These are phyloP conservation scores for Diadema setosum DNA, from an alignment of 35 echinoderm and acorn worm species.

Conservation along the genomic window DNA sequence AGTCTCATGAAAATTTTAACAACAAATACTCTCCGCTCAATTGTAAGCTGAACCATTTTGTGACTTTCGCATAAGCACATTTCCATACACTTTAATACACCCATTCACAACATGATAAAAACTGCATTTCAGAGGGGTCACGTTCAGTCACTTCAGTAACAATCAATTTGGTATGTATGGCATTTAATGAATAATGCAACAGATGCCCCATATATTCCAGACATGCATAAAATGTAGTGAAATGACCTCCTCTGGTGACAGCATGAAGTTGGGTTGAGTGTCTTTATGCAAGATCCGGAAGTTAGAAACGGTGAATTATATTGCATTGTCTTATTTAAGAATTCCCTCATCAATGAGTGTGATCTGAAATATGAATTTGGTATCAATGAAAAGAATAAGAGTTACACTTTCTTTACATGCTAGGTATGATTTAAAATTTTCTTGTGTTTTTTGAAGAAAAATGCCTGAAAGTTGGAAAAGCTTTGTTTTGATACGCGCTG, in stretches of 20 bases:
- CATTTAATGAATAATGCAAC: conserved; percentile 1
- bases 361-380: not conserved
- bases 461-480: not conserved
- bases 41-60: no score
- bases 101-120: no score
- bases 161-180: no score
- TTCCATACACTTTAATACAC: not conserved
- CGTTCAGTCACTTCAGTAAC: no score
- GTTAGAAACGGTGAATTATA: not conserved
- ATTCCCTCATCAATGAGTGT: not conserved
- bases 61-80: no score
- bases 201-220: not conserved
- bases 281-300: no score
- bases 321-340: not conserved
- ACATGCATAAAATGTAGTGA: not conserved
- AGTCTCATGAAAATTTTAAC: not conserved
- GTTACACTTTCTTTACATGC: conserved; percentile 2
- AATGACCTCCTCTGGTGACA: not conserved
- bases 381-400: not conserved
- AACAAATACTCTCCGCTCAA: not conserved
- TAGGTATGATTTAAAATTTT: not conserved
- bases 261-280: not conserved
- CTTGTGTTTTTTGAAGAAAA: not conserved
- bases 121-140: not conserved
- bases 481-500: not conserved